Evolutionary conservation across 2,797 vertebrate genomes (phyloP).

Genomic region (Phalloptychus januarius): DNA sequence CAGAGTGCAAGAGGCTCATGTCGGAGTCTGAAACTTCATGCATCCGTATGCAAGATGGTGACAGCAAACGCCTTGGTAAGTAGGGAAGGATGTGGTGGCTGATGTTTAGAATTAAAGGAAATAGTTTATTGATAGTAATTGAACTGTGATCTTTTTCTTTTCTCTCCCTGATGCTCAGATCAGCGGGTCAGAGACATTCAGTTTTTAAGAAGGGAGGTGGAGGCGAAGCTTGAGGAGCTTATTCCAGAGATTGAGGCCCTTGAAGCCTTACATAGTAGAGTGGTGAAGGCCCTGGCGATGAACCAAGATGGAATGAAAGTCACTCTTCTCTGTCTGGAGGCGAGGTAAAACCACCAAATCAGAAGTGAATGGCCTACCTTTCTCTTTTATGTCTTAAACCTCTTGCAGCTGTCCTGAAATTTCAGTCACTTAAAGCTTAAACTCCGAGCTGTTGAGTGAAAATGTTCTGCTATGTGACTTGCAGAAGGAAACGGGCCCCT

Average conservation of each 20-base stretch:
- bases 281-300: conserved; percentile 84
- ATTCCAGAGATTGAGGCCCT: conserved; percentile 82
- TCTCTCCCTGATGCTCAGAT: conserved; percentile 72
- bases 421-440: neutral
- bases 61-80: conserved; percentile 87
- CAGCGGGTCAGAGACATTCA: conserved; percentile 86
- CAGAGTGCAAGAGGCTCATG: conserved; percentile 85
- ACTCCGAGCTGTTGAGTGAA: neutral
- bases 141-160: neutral
- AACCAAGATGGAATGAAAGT: conserved; percentile 82
- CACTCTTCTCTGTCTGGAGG: conserved; percentile 81
- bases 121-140: neutral
- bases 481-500: conserved; percentile 82
- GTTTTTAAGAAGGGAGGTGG: conserved; percentile 90
- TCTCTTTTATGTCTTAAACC: neutral
- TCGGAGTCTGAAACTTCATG: conserved; percentile 83
- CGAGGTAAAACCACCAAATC: conserved; percentile 79
- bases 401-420: neutral
- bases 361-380: neutral
- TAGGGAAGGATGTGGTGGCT: neutral
- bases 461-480: neutral
- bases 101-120: neutral
- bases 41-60: conserved; percentile 82
- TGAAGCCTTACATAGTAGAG: conserved; percentile 74
- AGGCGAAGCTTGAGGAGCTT: conserved; percentile 86